Conservation (phyloP, 2,888 invertebrate species). For the Pterostichus niger region DNA sequence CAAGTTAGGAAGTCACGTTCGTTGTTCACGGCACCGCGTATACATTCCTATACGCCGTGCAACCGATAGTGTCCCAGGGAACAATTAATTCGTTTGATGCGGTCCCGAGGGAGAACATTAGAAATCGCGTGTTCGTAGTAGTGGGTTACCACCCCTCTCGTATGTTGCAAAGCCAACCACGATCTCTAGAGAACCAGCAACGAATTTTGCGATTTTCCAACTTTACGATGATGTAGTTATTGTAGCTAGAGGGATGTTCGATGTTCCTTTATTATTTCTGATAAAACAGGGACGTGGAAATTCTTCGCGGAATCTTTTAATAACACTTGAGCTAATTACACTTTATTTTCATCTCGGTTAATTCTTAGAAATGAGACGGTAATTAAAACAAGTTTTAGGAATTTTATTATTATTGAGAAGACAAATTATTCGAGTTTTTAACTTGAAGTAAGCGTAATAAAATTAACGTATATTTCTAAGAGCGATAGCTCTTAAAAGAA, state of each 20-base stretch:
- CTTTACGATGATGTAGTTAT: neutral
- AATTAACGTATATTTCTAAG: no score
- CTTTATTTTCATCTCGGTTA: neutral
- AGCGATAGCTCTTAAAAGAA: no score
- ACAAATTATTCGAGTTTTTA: no score
- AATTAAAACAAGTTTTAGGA: no score
- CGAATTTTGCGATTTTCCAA: neutral
- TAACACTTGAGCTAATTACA: neutral
- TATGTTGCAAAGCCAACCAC: neutral
- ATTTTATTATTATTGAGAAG: no score
- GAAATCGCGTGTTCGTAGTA: slow-evolving; percentile 3
- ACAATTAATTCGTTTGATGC: slow-evolving; percentile 20
- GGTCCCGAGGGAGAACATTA: slow-evolving; percentile 1
- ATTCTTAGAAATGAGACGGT: no score
- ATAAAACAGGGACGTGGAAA: neutral
- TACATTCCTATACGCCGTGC: neutral
- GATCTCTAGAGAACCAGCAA: neutral
- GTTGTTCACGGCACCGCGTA: no score
- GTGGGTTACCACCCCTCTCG: neutral
- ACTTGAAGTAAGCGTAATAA: no score
- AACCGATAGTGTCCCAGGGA: neutral
- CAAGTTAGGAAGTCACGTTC: no score
- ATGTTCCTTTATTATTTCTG: no score
- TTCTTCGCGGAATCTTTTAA: neutral
- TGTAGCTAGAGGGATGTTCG: neutral